Evolutionary conservation across 2,797 vertebrate species (phyloP).

Genomic region (Esox lucius): DNA sequence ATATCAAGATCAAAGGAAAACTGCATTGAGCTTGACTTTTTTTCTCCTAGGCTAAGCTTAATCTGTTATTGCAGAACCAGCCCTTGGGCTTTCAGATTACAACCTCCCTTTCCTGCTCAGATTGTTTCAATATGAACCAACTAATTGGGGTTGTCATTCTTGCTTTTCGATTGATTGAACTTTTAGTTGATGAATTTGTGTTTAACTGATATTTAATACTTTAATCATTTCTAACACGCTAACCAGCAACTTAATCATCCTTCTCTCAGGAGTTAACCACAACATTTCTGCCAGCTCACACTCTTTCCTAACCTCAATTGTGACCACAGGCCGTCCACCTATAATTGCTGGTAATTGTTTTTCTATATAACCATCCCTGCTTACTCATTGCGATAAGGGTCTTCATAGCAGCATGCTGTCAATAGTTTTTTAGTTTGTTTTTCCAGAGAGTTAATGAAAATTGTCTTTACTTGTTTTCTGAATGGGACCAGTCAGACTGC

Average conservation of each 20-base stretch:
- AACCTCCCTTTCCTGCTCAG: background rate
- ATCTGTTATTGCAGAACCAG: too few species aligned
- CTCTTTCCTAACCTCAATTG: background rate
- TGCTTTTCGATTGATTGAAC: background rate
- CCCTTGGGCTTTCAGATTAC: background rate
- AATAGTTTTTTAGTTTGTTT: slow-evolving; percentile 13
- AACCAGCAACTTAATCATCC: slow-evolving; percentile 10
- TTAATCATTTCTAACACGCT: slow-evolving; percentile 1
- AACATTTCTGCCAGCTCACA: slow-evolving; percentile 9
- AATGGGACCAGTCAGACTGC: slow-evolving; percentile 10
- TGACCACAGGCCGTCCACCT: accelerated
- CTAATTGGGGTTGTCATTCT: too few species aligned
- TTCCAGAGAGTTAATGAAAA: slow-evolving; percentile 26
- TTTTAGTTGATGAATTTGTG: background rate
- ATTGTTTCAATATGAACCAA: background rate
- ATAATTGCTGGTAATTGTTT: slow-evolving; percentile 45
- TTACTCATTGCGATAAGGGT: background rate
- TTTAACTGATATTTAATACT: background rate
- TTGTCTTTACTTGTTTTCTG: slow-evolving; percentile 14
- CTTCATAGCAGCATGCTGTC: background rate
- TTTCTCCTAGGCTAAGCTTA: too few species aligned
- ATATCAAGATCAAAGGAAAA: too few species aligned
- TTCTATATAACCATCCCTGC: background rate
- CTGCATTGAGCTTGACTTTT: too few species aligned
- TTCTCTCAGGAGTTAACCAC: slow-evolving; percentile 47